Evolutionary conservation across 2,113 vertebrate genomes (phyloP).

Genomic region (Dicerorhinus sumatrensis): DNA sequence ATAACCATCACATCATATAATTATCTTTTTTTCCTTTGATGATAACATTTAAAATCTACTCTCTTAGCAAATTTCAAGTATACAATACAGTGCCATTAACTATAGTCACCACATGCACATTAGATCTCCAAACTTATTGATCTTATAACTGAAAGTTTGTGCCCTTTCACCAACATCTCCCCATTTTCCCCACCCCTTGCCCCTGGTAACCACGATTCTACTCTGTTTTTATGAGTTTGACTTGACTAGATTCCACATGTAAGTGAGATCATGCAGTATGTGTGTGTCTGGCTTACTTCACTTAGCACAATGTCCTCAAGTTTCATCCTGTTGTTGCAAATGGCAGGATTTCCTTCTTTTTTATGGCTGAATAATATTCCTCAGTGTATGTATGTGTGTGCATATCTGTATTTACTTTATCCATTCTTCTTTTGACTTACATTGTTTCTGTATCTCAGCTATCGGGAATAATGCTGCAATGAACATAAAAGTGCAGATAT

Average conservation of each 20-base stretch:
- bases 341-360: not conserved
- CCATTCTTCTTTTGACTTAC: not conserved
- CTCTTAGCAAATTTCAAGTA: not conserved
- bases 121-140: not conserved
- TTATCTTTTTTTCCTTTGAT: not conserved
- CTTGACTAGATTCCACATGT: not conserved
- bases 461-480: not conserved
- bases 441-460: not conserved
- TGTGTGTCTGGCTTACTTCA: not conserved
- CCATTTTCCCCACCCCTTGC: not conserved
- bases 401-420: no score
- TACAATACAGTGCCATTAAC: not conserved
- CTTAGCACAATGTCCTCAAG: not conserved
- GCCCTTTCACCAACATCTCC: not conserved
- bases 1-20: not conserved
- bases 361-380: not conserved
- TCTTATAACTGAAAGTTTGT: not conserved
- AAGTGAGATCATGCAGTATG: not conserved
- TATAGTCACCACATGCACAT: no score
- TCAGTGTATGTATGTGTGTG: not conserved
- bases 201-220: not conserved
- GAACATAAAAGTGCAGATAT: not conserved
- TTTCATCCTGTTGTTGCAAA: not conserved
- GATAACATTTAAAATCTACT: not conserved
- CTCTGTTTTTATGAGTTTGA: not conserved